phyloP scores from a whole-genome alignment of 2,888 invertebrate species.

The Nebria brevicollis region DNA sequence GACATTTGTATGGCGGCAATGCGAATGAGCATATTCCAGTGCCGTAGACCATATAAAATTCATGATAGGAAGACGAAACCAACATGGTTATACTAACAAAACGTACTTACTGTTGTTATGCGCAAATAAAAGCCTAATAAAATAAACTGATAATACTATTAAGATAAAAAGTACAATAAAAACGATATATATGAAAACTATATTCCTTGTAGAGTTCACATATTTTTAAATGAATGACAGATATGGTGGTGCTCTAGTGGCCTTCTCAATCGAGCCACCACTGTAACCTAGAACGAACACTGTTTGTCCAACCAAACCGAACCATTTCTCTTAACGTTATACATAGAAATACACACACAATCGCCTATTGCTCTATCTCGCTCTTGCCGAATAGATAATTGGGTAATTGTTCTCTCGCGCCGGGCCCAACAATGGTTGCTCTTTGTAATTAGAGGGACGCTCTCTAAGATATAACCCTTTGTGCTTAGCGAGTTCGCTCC shows the following conservation, averaged over 20 bases:
- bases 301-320: constrained; percentile 13
- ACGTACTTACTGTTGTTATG: too few relatives aligned
- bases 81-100: too few relatives aligned
- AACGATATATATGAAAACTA: not conserved
- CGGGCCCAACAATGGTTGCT: constrained; percentile 58
- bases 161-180: not conserved
- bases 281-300: not conserved
- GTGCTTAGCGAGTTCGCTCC: constrained; percentile 13
- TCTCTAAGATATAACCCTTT: constrained; percentile 55
- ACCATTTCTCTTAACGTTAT: not conserved
- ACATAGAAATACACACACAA: not conserved
- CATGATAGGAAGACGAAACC: not conserved
- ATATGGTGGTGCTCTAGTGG: not conserved
- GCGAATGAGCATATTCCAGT: not conserved
- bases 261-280: not conserved
- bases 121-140: too few relatives aligned
- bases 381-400: constrained; percentile 52
- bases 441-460: constrained; percentile 58
- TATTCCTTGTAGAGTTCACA: not conserved
- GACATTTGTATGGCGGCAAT: constrained; percentile 10
- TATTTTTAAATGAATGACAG: not conserved
- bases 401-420: constrained; percentile 59
- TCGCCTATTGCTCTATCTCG: not conserved
- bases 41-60: not conserved
- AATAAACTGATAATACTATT: too few relatives aligned